Base-by-base conservation (phyloP, 2,113 vertebrate genomes). In the Gopherus flavomarginatus region DNA sequence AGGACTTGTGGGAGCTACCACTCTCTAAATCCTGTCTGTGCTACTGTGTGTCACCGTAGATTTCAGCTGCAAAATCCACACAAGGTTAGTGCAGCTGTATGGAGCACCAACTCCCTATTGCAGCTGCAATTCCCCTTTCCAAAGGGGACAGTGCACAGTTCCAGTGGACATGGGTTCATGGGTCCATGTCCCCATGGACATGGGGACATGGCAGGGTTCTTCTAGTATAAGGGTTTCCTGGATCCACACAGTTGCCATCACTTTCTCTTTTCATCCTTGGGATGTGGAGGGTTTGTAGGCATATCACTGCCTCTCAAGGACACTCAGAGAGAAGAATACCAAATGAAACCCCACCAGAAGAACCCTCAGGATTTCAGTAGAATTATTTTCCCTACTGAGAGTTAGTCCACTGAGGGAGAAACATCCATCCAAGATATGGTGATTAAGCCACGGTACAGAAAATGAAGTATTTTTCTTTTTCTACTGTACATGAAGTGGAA, bases 391-490 rank as follows among this genome's bases (percentile, higher is more conserved):
- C 72, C 72, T 19, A 19, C 52, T 0, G 0, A 35, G 38, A 38
- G 21, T 11, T 19, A 27, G 31, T 16, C 50, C 50, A 69, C 54
- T 57, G 31, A 29, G 82, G 54, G 86, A 24, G 84, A 27, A 16
- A 16, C 44, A 85, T 42, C 10, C 19, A 56, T 72, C 35, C 38
- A 38, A 91, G 62, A 59, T n/a, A 94, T 62, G 75, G 93, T 88
- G 89, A 92, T 93, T 86, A 93, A 72, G 88, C 84, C 53, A 87
- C 78, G 3, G 38, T 65, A 87, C 5, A 3, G 62, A 89, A 91
- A 87, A 52, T 77, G 78, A 80, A 47, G 17, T 65, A 94, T 91
- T 97, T 92, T 93, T 83, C 35, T 75, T 90, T 96, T 93, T 86
- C 13, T 13, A 86, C 69, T 83, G 47, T 19, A 88, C 91, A 62